Evolutionary conservation across 2,888 invertebrate species (phyloP), one percentile per base, ranked within the genome.

Genomic region (Boloria selene): DNA sequence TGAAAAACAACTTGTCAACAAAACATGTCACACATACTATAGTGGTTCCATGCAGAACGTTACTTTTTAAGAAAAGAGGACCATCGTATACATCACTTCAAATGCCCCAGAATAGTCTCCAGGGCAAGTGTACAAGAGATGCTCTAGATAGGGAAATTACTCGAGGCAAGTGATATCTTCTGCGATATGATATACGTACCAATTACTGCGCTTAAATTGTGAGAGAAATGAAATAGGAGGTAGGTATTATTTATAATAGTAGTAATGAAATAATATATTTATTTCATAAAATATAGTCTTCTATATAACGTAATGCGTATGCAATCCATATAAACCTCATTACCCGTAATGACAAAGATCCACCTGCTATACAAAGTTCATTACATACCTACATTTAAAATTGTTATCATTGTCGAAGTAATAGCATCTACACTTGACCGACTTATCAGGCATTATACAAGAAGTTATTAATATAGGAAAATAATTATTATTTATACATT

Each of bases 401-500:
- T 38, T 7, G 31, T 38, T 38, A 38, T 38, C 31, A 38, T 10
- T 38, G 10, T 59, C 47, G 38, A 17, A 47, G 26, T 60, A 50
- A 50, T 14, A 65, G 16, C 42, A 10, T 45, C 18, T 63, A 45
- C 55, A 58, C 63, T 66, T 63, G 66, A 63, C 68, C 62, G 55
- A 68, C 47, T 59, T 59, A 22, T 7, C 17, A 49, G 31, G 26
- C 17, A 59, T 50, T 17, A 49, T 2, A 31, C 16, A 38, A 49
- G 17, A 22, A 14, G 49, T 26, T n/a, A n/a, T 59, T 31, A 16
- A 56, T 58, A 64, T 64, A 53, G 56, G 26, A 52, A 65, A 49
- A 65, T 47, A 13, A 56, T 52, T 56, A 58, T 47, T 66, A 54
- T 61, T 65, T 63, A 68, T 64, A 58, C 17, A 66, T 60, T 50